phyloP scores from a whole-genome alignment of 37 sponge, comb jelly and placozoan genomes.

The Cladorhizidae sp. region DNA sequence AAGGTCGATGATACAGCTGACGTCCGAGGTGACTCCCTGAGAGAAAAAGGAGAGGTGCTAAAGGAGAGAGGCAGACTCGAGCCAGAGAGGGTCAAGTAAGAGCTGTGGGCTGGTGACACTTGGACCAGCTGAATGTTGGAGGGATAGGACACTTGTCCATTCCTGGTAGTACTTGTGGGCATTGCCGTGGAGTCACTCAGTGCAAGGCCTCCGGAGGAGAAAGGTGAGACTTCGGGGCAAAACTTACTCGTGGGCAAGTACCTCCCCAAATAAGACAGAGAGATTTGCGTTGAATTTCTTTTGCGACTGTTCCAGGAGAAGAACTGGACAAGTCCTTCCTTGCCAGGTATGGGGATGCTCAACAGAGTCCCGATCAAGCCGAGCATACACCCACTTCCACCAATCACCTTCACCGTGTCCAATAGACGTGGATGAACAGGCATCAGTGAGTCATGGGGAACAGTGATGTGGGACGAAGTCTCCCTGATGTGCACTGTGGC shows the following conservation, averaged over 20 bases:
- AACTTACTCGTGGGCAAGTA: constrained; percentile 1
- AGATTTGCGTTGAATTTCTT: constrained; percentile 9
- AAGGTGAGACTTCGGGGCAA: neutral
- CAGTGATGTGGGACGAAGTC: neutral
- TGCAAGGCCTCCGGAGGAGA: too few species aligned
- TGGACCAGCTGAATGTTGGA: neutral
- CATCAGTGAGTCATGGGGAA: constrained; percentile 2
- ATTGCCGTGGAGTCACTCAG: too few species aligned
- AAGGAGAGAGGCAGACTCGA: neutral
- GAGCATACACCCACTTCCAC: neutral
- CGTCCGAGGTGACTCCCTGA: too few species aligned
- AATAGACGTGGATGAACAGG: neutral
- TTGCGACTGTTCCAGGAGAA: neutral
- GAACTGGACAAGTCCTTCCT: constrained; percentile 3
- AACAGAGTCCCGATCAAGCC: neutral
- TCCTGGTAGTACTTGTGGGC: too few species aligned
- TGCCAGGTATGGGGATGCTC: neutral
- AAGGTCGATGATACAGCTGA: too few species aligned
- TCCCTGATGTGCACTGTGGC: constrained; percentile 6
- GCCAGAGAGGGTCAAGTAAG: neutral
- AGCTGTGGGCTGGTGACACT: neutral
- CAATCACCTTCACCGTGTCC: constrained; percentile 11
- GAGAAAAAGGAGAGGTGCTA: neutral
- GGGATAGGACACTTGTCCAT: too few species aligned
- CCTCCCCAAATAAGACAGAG: neutral